Evolutionary conservation across 2,888 invertebrate species (phyloP).

Genomic region (Cosmia pyralina): DNA sequence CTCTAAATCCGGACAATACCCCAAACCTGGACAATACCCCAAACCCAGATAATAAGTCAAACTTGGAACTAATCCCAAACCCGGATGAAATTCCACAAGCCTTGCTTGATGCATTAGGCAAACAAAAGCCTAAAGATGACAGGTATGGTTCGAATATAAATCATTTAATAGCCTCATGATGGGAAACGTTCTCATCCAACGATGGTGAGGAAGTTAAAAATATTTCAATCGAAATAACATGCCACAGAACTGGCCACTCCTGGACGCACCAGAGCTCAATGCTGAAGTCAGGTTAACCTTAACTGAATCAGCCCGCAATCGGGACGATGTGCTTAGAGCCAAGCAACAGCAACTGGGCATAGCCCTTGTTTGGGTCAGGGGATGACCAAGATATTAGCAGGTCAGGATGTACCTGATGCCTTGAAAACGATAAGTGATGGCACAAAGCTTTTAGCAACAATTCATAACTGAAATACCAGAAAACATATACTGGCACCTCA

Average conservation of each 20-base stretch:
- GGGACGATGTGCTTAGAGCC: neutral
- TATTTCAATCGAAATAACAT: neutral
- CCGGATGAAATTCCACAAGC: neutral
- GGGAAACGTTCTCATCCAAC: neutral
- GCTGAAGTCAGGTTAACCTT: neutral
- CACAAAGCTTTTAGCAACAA: neutral
- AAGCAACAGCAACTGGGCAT: neutral
- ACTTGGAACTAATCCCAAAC: neutral
- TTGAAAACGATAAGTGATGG: neutral
- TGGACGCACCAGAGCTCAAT: neutral
- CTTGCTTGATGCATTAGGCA: neutral
- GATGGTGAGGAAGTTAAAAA: neutral
- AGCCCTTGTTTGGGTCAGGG: neutral
- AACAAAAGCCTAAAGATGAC: neutral
- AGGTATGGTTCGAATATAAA: neutral
- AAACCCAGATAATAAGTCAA: too few species aligned
- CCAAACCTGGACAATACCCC: neutral
- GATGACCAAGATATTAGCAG: neutral
- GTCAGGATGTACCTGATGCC: neutral
- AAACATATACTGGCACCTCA: neutral
- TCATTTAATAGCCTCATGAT: neutral
- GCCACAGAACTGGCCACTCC: neutral
- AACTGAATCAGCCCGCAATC: neutral
- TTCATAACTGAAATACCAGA: neutral
- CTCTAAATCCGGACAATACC: neutral